Base-by-base conservation (phyloP, 1,140 invertebrate genomes). In the Anoplolepis gracilipes region DNA sequence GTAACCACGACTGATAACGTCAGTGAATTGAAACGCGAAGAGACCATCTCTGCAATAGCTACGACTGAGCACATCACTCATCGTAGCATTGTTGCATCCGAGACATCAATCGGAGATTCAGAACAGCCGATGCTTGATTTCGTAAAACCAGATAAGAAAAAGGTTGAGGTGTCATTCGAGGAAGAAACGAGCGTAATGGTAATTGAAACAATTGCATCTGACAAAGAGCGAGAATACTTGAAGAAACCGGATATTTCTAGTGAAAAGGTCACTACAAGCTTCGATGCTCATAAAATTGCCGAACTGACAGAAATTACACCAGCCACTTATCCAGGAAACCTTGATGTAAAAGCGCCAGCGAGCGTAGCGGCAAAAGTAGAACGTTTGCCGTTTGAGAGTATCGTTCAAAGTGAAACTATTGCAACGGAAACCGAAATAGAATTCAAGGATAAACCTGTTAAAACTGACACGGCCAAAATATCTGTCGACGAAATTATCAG, bases 351-450 rank as follows among this genome's bases (percentile, higher is more conserved):
- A 90, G 13, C 42, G 19, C 91, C 93, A 10, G 59, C 87, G 33
- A 87, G 90, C 61, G 89, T 87, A 36, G 91, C 92, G 30, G 96
- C 95, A 5, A 94, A 87, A 81, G 88, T 95, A 73, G 91, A 95
- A 87, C 94, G 94, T 88, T 90, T 94, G 33, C 92, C 94, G 46
- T 95, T 95, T 33, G 95, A 96, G 91, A 94, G 95, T 86, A 84
- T 96, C 22, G 91, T 95, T 64, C 93, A 95, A 85, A 94, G 93
- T 11, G 94, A 96, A 92, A 92, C 94, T 33, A 84, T 95, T 42
- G 86, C 94, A 53, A 93, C 95, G 2, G 96, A 96, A 90, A 94
- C 94, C 73, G 96, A 96, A 92, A 92, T 91, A 59, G 86, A 92
- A 62, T 95, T 96, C 64, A 87, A 89, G 53, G 90, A 94, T 11